These are phyloP conservation scores for Thumatha senex DNA, from an alignment of 2,888 invertebrate species.

Conservation along the genomic window DNA sequence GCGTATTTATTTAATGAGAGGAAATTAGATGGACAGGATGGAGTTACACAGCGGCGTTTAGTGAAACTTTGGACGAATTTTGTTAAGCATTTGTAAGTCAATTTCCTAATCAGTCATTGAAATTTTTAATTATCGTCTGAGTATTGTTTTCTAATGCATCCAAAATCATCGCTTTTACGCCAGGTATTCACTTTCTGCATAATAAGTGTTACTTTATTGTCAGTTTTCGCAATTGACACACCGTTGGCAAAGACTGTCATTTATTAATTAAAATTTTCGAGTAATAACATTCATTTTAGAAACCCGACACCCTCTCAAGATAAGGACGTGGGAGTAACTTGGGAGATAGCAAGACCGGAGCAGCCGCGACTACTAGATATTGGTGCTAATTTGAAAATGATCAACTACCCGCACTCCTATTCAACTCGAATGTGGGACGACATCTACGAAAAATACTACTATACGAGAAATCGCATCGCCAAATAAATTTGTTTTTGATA, in stretches of 20 bases:
- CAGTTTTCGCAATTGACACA: no score
- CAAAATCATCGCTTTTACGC: no score
- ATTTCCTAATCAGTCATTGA: no score
- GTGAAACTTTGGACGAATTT: slow-evolving; percentile 68
- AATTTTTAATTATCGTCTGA: no score
- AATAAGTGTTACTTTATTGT: no score
- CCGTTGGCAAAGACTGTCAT: no score
- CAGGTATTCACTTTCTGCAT: no score
- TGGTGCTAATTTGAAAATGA: slow-evolving; percentile 52
- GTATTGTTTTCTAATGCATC: no score
- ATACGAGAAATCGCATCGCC: slow-evolving; percentile 37
- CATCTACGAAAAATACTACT: slow-evolving; percentile 68
- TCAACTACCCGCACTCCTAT: slow-evolving; percentile 48
- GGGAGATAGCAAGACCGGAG: slow-evolving; percentile 50
- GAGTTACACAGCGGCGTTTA: slow-evolving; percentile 50
- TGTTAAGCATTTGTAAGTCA: slow-evolving; percentile 67
- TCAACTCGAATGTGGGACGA: slow-evolving; percentile 59
- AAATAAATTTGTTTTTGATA: slow-evolving; percentile 6
- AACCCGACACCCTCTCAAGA: slow-evolving; percentile 47
- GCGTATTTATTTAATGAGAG: slow-evolving; percentile 59
- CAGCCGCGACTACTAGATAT: slow-evolving; percentile 58
- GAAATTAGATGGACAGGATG: slow-evolving; percentile 54
- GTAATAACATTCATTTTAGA: slow-evolving; percentile 32
- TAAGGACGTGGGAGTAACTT: slow-evolving; percentile 23
- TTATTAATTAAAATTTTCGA: no score